Percentiles rank a stretch among this genome's conserved stretches.
These are phyloP conservation scores for Platalea minor DNA, from an alignment of 2,797 vertebrate species.

Conservation along the genomic window DNA sequence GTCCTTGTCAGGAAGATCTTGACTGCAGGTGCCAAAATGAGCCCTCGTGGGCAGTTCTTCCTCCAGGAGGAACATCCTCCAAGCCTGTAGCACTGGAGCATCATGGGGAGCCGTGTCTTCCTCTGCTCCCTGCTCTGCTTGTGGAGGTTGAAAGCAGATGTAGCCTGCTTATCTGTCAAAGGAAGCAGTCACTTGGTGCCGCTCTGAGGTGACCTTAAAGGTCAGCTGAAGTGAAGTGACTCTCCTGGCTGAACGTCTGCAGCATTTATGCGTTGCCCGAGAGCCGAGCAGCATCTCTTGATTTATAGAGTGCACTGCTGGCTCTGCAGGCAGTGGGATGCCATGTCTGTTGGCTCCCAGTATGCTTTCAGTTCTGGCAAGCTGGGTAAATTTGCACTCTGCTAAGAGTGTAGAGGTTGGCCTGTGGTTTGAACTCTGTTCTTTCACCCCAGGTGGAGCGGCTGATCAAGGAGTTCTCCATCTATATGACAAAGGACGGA, in stretches of 20 bases:
- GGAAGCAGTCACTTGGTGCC: background rate
- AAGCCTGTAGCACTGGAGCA: background rate
- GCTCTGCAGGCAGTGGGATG: background rate
- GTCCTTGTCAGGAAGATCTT: background rate
- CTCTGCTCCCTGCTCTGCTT: background rate
- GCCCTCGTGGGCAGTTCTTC: background rate
- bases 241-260: background rate
- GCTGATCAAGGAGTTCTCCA: conserved; percentile 91
- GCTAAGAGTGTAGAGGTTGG: background rate
- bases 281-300: background rate
- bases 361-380: background rate
- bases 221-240: background rate
- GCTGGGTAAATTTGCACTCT: background rate
- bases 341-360: background rate
- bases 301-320: background rate
- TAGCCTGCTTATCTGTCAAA: background rate
- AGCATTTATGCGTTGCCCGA: background rate
- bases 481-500: conserved; percentile 98
- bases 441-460: conserved; percentile 84
- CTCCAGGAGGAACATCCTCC: background rate
- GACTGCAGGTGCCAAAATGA: background rate
- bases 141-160: background rate
- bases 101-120: rapidly evolving
- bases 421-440: background rate
- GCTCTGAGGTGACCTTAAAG: background rate